A percentile compares a stretch with the other conserved stretches of the same genome.
Conservation (phyloP, 2,888 invertebrate species). For the Cancer borealis region DNA sequence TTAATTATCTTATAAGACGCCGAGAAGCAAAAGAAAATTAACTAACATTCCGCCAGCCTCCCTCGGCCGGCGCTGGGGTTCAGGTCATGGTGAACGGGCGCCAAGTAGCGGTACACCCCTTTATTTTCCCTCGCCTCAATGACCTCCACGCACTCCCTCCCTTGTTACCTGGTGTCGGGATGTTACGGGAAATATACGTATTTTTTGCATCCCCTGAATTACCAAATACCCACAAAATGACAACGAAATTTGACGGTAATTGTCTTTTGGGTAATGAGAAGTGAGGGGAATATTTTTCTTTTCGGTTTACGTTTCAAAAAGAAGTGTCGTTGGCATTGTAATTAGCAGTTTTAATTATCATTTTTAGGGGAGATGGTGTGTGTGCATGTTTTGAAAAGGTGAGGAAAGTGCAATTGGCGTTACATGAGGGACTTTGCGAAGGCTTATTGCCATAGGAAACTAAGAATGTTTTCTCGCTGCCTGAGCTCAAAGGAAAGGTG, state of each 20-base stretch:
- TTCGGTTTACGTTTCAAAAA: neutral
- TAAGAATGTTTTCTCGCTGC: neutral
- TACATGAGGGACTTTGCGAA: neutral
- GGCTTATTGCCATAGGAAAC: neutral
- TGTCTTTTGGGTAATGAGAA: neutral
- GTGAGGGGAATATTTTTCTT: neutral
- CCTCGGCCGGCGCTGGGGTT: neutral
- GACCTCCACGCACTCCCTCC: neutral
- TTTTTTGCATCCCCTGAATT: constrained; percentile 22
- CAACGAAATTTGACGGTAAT: neutral
- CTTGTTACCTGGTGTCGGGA: neutral
- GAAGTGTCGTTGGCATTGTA: neutral
- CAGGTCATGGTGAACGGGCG: neutral
- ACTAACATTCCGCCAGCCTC: neutral
- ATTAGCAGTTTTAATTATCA: neutral
- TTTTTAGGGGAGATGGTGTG: neutral
- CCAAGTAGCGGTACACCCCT: neutral
- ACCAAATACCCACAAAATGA: neutral
- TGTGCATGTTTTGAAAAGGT: neutral
- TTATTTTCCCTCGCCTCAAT: neutral
- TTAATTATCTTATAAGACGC: neutral
- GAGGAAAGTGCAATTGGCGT: neutral
- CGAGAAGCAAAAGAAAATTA: neutral
- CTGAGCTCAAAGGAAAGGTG: neutral
- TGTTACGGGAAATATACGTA: neutral